Conservation (phyloP, 2,888 invertebrate species). For the Amphipoea lucens region DNA sequence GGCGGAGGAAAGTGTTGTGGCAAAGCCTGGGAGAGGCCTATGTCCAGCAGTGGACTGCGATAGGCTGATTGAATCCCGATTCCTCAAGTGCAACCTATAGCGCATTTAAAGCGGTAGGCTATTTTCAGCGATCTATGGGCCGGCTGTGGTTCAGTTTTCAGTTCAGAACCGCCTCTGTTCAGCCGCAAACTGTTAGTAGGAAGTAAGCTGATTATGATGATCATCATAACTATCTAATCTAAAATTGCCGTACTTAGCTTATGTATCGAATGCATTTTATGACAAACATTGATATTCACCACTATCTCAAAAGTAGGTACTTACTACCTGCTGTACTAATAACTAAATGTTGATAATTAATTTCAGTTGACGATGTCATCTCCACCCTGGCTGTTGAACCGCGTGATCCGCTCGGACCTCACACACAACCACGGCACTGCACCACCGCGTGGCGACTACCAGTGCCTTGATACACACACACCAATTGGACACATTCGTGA, state of each 20-base stretch:
- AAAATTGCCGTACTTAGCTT: not conserved
- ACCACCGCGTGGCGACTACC: constrained; percentile 85
- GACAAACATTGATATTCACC: not conserved
- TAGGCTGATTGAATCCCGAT: not conserved
- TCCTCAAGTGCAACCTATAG: not conserved
- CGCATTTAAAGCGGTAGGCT: not conserved
- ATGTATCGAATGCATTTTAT: not conserved
- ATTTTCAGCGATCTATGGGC: not conserved
- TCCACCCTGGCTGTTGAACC: constrained; percentile 83
- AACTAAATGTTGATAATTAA: not conserved
- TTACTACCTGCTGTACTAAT: not conserved
- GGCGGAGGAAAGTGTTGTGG: not conserved
- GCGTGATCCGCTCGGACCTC: constrained; percentile 85
- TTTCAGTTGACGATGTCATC: constrained; percentile 83
- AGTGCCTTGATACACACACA: constrained; percentile 86
- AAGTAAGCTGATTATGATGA: not conserved
- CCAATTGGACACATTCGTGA: constrained; percentile 85
- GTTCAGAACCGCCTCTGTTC: too few relatives aligned
- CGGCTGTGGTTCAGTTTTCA: not conserved
- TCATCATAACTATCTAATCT: not conserved
- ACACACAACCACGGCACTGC: constrained; percentile 87
- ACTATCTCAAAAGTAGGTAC: not conserved
- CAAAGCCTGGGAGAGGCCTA: not conserved
- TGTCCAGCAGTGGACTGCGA: not conserved
- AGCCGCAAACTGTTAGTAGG: not conserved